Percentiles rank a stretch among this genome's conserved stretches.
These are phyloP conservation scores for Platichthys flesus DNA, from an alignment of 2,113 vertebrate species.

Conservation along the genomic window DNA sequence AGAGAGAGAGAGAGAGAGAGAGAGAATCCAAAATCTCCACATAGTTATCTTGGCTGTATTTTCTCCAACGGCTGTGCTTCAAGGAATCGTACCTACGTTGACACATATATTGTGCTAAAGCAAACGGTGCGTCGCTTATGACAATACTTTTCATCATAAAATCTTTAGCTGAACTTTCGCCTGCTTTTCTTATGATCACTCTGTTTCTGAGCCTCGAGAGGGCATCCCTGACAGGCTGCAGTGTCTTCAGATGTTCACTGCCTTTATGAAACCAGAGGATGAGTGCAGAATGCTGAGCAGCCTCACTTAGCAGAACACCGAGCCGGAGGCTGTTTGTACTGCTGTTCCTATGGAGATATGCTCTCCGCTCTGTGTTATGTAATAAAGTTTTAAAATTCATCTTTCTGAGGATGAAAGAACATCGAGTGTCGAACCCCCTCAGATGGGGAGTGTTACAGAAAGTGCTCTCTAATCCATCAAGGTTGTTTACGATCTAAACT, in stretches of 20 bases:
- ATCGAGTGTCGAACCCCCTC: conserved; percentile 5
- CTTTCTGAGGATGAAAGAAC: conserved; percentile 58
- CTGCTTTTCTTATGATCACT: conserved; percentile 10
- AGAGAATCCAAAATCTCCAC: no score
- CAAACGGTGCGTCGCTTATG: background rate
- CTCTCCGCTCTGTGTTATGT: conserved; percentile 53
- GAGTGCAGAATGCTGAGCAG: conserved; percentile 41
- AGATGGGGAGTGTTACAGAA: background rate
- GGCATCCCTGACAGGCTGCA: conserved; percentile 25
- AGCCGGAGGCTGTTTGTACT: conserved; percentile 60
- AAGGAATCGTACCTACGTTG: background rate
- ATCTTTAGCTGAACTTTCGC: conserved; percentile 7
- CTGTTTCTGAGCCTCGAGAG: conserved; percentile 1
- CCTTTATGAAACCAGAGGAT: conserved; percentile 39
- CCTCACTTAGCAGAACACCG: conserved; percentile 28
- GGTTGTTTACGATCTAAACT: conserved; percentile 17
- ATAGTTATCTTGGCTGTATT: no score
- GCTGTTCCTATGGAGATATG: conserved; percentile 62
- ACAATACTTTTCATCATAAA: conserved; percentile 37
- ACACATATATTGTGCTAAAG: background rate
- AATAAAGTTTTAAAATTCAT: conserved; percentile 70
- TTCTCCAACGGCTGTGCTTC: background rate
- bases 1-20: no score
- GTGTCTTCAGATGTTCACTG: conserved; percentile 10
- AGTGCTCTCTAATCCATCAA: background rate